A percentile compares a stretch with the other conserved stretches of the same genome.
These are phyloP conservation scores for Megaceryle torquata DNA, from an alignment of 2,113 vertebrate genomes.

Conservation along the genomic window DNA sequence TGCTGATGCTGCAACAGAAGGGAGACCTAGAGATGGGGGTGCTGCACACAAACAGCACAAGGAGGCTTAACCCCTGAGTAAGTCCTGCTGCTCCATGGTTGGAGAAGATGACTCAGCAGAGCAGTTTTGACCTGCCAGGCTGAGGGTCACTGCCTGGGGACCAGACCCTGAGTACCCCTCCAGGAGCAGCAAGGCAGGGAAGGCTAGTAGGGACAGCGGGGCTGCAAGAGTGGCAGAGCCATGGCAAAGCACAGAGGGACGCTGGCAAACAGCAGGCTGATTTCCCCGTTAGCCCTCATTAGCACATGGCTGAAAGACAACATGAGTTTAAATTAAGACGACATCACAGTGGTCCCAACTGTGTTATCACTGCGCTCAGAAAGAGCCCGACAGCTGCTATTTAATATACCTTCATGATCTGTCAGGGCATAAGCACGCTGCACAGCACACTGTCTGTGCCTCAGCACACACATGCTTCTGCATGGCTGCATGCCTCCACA, in stretches of 20 bases:
- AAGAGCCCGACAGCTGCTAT: slow-evolving; percentile 64
- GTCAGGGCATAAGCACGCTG: background rate
- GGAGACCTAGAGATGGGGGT: accelerated
- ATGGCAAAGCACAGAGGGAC: background rate
- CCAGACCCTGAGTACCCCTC: background rate
- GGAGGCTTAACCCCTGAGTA: accelerated
- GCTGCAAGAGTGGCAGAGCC: background rate
- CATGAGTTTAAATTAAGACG: slow-evolving; percentile 68
- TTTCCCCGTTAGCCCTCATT: slow-evolving; percentile 72
- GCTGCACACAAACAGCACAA: background rate
- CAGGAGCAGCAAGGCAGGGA: background rate
- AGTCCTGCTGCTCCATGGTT: background rate
- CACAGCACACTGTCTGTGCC: background rate
- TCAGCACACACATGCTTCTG: background rate
- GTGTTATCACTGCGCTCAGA: slow-evolving; percentile 43
- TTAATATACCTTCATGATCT: background rate
- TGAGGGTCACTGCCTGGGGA: background rate
- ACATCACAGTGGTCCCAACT: slow-evolving; percentile 68
- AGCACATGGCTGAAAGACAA: slow-evolving; percentile 72
- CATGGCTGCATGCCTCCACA: background rate
- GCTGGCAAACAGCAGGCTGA: slow-evolving; percentile 14
- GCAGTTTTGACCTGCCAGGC: accelerated
- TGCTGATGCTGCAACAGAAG: background rate
- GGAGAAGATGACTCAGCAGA: background rate
- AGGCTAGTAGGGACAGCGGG: background rate